Percentiles rank a stretch among this genome's conserved stretches.
These are phyloP conservation scores for Acleris laterana DNA, from an alignment of 2,888 invertebrate species.

Conservation along the genomic window DNA sequence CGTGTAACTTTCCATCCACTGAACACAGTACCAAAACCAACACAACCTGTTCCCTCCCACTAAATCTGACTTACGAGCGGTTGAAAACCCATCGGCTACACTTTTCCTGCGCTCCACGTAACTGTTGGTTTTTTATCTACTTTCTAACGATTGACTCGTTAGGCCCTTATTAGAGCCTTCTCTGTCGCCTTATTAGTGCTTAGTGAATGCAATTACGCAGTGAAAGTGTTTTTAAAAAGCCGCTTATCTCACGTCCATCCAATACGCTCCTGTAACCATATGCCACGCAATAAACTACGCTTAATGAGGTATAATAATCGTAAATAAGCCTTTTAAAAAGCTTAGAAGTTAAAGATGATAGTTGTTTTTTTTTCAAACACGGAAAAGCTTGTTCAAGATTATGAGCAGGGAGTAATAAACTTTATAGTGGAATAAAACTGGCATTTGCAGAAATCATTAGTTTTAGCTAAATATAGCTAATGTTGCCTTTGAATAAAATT, in stretches of 20 bases:
- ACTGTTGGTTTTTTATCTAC: constrained; percentile 56
- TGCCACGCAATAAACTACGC: constrained; percentile 26
- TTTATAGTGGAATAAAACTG: neutral
- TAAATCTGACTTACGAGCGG: constrained; percentile 28
- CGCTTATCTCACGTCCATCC: constrained; percentile 62
- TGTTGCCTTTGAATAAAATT: constrained; percentile 18
- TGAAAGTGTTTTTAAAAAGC: constrained; percentile 67
- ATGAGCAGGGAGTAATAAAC: neutral
- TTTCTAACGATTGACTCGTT: constrained; percentile 51
- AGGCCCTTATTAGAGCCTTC: constrained; percentile 39
- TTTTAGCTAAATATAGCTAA: constrained; percentile 3
- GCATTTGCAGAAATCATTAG: constrained; percentile 17
- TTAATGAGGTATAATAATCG: constrained; percentile 25
- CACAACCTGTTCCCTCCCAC: constrained; percentile 30
- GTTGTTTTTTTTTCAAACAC: constrained; percentile 2
- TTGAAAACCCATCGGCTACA: constrained; percentile 40
- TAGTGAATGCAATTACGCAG: constrained; percentile 65
- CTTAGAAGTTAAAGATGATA: constrained; percentile 7
- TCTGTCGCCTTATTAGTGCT: constrained; percentile 62
- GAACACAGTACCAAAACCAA: constrained; percentile 22
- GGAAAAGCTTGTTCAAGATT: neutral
- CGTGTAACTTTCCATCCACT: constrained; percentile 24
- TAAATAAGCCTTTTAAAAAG: constrained; percentile 16
- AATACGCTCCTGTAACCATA: constrained; percentile 40
- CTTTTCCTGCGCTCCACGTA: constrained; percentile 57